Base-by-base conservation (phyloP, 2,888 invertebrate species). In the Exocentrus adspersus region DNA sequence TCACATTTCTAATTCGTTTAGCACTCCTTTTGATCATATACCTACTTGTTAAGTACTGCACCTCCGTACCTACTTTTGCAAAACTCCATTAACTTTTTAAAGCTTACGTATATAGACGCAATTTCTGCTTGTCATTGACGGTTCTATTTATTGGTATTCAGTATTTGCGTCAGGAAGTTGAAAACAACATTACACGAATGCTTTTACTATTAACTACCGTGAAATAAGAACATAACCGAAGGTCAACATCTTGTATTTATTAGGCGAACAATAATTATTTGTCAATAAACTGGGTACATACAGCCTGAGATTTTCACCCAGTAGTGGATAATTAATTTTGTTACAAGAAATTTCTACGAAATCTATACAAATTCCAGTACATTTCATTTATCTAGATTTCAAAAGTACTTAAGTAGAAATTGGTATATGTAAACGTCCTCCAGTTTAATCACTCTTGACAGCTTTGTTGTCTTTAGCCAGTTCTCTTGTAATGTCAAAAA, bases 131-230 rank as follows among this genome's bases (percentile, higher is more conserved):
- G 21, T 45, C 54, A 28, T n/a, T 28, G 54, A 54, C 42, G 14
- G 28, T 42, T 54, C 45, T 7, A 54, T 21, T 54, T 7, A 54
- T 21, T 43, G 24, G 24, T 28, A 4, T 54, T 42, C 41, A 12
- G 20, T 10, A 21, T 37, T 42, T 43, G 17, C 43, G 43, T 45
- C 43, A 60, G 60, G 60, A 60, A 60, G 60, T 53, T 46, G 14
- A 43, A 43, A 43, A 24, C 54, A 54, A 41, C 54, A 43, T 54
- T 43, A n/a, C 28, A n/a, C 16, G 42, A 24, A 60, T 60, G 60
- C 65, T 70, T 61, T 67, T 61, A 65, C 68, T 63, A 62, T 68
- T 68, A 68, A 71, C 67, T 65, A 65, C 64, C 67, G 59, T 69
- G 65, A 69, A 67, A 68, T 62, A 65, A 65, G 65, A 65, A 59